Evolutionary conservation across 1,140 invertebrate species (phyloP).

Genomic region (Rhynchophorus ferrugineus): DNA sequence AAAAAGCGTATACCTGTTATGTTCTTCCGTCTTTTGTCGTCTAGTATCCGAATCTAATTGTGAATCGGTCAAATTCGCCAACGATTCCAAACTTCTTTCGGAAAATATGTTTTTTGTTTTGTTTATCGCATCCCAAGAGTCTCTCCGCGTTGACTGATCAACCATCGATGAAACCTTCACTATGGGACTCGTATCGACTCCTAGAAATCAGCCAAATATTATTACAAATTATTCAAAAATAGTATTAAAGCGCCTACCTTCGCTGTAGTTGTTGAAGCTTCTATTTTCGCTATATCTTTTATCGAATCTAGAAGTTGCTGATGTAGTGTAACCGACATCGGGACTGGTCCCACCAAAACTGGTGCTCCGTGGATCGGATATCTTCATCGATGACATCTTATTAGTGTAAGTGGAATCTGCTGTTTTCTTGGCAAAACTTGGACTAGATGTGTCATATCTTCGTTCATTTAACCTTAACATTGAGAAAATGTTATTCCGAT

Average conservation of each 20-base stretch:
- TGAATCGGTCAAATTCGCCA: conserved; percentile 56
- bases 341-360: conserved; percentile 29
- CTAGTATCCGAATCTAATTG: conserved; percentile 45
- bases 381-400: conserved; percentile 33
- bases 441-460: conserved; percentile 31
- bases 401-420: conserved; percentile 29
- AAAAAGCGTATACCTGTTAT: conserved; percentile 21
- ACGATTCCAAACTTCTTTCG: conserved; percentile 56
- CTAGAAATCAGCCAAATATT: conserved; percentile 1
- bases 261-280: conserved; percentile 21
- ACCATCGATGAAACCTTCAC: conserved; percentile 59
- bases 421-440: conserved; percentile 32
- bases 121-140: conserved; percentile 75
- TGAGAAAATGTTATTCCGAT: neutral
- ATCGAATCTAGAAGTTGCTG: conserved; percentile 26
- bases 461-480: conserved; percentile 29
- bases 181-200: conserved; percentile 61
- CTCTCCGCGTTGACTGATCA: conserved; percentile 53
- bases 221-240: conserved; percentile 30
- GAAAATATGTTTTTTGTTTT: conserved; percentile 67
- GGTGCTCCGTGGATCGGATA: conserved; percentile 31
- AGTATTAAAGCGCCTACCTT: conserved; percentile 5
- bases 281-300: conserved; percentile 38
- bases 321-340: conserved; percentile 22
- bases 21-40: conserved; percentile 28